Evolutionary conservation across 2,888 invertebrate species (phyloP).

Genomic region (Thysanoteuthis rhombus): DNA sequence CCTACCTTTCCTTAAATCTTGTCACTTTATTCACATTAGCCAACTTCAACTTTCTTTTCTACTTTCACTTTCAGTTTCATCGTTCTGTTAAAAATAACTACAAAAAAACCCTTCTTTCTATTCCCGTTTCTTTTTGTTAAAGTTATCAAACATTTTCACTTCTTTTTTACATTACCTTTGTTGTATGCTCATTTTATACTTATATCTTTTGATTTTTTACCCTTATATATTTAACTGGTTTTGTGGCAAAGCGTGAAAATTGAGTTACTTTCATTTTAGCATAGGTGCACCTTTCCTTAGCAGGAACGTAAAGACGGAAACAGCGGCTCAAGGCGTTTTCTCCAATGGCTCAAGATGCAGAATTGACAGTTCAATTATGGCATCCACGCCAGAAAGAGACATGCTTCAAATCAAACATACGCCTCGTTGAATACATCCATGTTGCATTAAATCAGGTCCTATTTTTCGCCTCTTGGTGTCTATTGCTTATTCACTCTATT

Average conservation of each 20-base stretch:
- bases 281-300: not conserved
- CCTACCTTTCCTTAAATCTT: too few relatives aligned
- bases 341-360: not conserved
- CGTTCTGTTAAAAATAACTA: too few relatives aligned
- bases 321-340: not conserved
- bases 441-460: not conserved
- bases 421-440: not conserved
- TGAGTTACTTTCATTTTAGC: not conserved
- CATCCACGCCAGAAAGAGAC: not conserved
- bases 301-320: not conserved
- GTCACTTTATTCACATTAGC: too few relatives aligned
- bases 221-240: not conserved
- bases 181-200: not conserved
- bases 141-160: too few relatives aligned
- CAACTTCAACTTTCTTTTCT: too few relatives aligned
- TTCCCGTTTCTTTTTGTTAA: too few relatives aligned
- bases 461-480: not conserved
- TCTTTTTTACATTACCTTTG: not conserved
- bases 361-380: conserved; percentile 12
- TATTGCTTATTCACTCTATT: too few relatives aligned
- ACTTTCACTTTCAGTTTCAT: too few relatives aligned
- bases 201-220: not conserved
- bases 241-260: not conserved
- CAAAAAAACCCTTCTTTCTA: too few relatives aligned
- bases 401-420: not conserved